These are phyloP conservation scores for Dendropsophus ebraccatus DNA, from an alignment of 2,113 vertebrate species.

Conservation along the genomic window DNA sequence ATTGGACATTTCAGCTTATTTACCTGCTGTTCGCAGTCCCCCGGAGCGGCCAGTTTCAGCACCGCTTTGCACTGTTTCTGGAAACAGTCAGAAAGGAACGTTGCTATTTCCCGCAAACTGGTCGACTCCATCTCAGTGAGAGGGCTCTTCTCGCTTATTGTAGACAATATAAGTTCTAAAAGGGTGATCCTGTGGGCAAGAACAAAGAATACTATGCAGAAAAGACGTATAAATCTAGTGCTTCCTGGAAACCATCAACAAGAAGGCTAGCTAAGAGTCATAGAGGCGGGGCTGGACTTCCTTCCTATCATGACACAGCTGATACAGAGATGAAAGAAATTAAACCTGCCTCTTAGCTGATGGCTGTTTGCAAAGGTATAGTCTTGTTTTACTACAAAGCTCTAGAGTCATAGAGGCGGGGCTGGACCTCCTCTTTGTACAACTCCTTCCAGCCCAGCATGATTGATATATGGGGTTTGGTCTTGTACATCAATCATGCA, in stretches of 20 bases:
- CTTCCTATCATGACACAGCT: no score
- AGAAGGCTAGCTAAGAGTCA: neutral
- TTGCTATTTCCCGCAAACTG: constrained; percentile 71
- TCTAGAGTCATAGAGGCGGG: no score
- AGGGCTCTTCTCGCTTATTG: constrained; percentile 69
- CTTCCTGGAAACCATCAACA: neutral
- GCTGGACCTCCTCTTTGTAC: no score
- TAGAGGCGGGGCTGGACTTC: no score
- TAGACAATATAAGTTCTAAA: constrained; percentile 82
- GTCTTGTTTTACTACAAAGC: no score
- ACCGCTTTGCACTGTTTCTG: constrained; percentile 78
- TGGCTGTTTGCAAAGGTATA: no score
- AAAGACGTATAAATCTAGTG: no score
- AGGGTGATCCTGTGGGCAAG: constrained; percentile 78
- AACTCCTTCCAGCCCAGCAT: no score
- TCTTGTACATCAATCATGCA: no score
- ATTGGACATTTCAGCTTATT: neutral
- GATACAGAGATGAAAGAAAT: no score
- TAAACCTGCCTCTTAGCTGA: no score
- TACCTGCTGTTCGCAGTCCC: constrained; percentile 78
- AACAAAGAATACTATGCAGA: neutral
- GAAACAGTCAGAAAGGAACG: constrained; percentile 80
- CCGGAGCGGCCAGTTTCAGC: constrained; percentile 74
- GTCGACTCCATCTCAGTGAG: constrained; percentile 66
- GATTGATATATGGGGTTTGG: no score